Conservation (phyloP, 2,113 vertebrate genomes). For the Hippoglossus stenolepis region DNA sequence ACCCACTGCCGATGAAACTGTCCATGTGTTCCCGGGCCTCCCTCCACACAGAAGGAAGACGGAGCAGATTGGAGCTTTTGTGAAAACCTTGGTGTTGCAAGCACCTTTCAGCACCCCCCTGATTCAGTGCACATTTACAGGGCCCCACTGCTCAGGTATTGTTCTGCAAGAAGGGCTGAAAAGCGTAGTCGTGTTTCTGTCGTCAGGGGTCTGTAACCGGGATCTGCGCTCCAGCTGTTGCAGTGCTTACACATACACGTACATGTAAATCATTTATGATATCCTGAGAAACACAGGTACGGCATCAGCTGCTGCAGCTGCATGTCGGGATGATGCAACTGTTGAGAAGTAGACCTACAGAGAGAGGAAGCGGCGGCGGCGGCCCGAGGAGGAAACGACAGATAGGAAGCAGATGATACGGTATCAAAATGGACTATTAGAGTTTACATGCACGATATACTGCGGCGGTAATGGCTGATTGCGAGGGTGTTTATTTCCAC, state of each 20-base stretch:
- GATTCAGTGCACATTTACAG: conserved; percentile 69
- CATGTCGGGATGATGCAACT: not conserved
- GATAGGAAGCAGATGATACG: conserved; percentile 11
- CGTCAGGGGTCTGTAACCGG: conserved; percentile 47
- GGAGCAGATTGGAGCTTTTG: conserved; percentile 12
- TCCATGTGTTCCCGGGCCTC: conserved; percentile 56
- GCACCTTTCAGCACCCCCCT: conserved; percentile 74
- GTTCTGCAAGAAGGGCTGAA: conserved; percentile 25
- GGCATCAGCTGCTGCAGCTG: not conserved
- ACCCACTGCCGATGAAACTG: conserved; percentile 62
- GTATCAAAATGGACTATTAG: conserved; percentile 20
- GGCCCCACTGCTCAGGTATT: conserved; percentile 51
- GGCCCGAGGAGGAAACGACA: conserved; percentile 15
- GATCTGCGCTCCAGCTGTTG: conserved; percentile 69
- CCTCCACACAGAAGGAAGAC: conserved; percentile 15
- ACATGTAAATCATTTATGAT: conserved; percentile 35
- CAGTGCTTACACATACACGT: conserved; percentile 28
- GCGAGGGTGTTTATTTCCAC: conserved; percentile 47
- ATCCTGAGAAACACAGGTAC: conserved; percentile 38
- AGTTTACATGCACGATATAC: conserved; percentile 23
- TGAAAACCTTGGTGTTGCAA: conserved; percentile 59
- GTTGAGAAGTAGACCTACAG: not conserved
- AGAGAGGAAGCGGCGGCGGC: not conserved
- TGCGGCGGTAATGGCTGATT: conserved; percentile 36
- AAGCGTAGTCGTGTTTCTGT: conserved; percentile 66